Evolutionary conservation across 2,888 invertebrate species (phyloP), one percentile per base, ranked within the genome.

Genomic region (Aphodius granarius): DNA sequence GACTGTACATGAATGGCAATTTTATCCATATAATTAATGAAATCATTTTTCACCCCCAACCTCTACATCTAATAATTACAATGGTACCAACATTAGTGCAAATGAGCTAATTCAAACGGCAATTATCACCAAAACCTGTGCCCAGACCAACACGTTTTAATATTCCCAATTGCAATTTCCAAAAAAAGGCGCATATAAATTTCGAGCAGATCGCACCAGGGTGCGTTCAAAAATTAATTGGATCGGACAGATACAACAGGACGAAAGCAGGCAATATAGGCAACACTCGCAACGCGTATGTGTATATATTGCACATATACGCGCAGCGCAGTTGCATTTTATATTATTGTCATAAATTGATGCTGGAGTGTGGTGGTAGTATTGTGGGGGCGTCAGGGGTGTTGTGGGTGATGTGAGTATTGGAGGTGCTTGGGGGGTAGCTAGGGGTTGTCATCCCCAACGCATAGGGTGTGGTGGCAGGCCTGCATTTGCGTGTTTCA

Each of bases 331-430:
- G 43, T 19, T 21, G 21, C 68, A 68, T 68, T 68, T 68, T 68
- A 68, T 68, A 68, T 68, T 68, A 68, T 68, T 22, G 68, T 20
- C 18, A 68, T 68, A 68, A 68, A 68, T 68, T 22, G n/a, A 65
- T 19, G 65, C n/a, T 5, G 65, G 65, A 1, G 65, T 6, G 6
- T 13, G 6, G n/a, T 15, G 20, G 68, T 19, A 21, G 18, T 1
- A 20, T 6, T 18, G 20, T 18, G 19, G 20, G 68, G 15, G 19
- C 4, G 66, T 18, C 19, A 5, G 19, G 17, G 66, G 68, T 19
- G 68, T 19, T 68, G 9, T n/a, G 68, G n/a, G 4, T 0, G 66
- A 5, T 6, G 43, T 1, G 3, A 6, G 2, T 17, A 68, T 19
- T 16, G 68, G 68, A 21, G 68, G 21, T 18, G 20, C 2, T 20